phyloP scores from a whole-genome alignment of 2,113 vertebrate species.

The Sinocyclocheilus anshuiensis region DNA sequence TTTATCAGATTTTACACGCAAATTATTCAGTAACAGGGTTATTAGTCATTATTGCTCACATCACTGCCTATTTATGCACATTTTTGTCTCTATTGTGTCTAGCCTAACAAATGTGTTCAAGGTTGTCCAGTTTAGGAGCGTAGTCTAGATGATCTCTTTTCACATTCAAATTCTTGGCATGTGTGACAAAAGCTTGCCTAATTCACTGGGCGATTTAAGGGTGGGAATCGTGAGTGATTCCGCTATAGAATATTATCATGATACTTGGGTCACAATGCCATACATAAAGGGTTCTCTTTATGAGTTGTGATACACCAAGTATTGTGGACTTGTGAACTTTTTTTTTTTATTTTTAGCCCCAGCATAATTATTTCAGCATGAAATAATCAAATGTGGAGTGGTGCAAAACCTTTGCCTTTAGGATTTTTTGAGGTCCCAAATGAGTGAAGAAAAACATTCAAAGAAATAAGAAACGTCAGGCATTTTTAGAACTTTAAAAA shows the following conservation, averaged over 20 bases:
- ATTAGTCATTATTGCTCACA: constrained; percentile 35
- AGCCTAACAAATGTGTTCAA: constrained; percentile 23
- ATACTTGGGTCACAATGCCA: constrained; percentile 21
- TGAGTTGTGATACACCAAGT: neutral
- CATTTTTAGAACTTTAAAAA: neutral
- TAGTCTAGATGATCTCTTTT: constrained; percentile 27
- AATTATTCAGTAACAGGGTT: constrained; percentile 35
- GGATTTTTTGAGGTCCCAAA: neutral
- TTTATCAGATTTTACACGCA: constrained; percentile 11
- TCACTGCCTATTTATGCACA: constrained; percentile 23
- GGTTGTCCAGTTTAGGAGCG: constrained; percentile 21
- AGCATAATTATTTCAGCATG: neutral
- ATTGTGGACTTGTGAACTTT: neutral
- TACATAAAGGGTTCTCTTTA: neutral
- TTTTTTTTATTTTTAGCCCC: neutral
- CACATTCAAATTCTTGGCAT: constrained; percentile 42
- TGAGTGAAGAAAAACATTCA: neutral
- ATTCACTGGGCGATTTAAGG: constrained; percentile 36
- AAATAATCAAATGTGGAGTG: neutral
- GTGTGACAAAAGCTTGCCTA: constrained; percentile 37
- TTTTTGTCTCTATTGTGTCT: constrained; percentile 45
- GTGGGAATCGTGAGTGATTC: constrained; percentile 27
- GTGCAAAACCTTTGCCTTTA: neutral
- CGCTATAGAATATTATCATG: constrained; percentile 1
- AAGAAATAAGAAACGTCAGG: too few species aligned